Base-by-base conservation (phyloP, 2,113 vertebrate species). In the Chiloscyllium plagiosum region DNA sequence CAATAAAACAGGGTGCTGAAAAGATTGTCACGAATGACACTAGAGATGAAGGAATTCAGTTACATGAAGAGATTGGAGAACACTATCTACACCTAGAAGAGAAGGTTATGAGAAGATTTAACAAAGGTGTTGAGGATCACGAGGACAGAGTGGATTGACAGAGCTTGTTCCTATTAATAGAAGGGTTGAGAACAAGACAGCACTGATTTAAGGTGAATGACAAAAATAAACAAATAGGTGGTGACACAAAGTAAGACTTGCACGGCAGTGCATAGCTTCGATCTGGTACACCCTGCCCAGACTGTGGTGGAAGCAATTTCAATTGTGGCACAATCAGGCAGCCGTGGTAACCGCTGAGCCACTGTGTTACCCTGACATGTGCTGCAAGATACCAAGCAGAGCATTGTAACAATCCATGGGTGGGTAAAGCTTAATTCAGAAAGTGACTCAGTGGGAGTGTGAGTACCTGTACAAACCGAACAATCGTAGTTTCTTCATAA, bases 401-500 rank as follows among this genome's bases (percentile, higher is more conserved):
- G 42, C 33, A 61, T 4, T 17, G 52, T 65, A 15, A 33, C 2
- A 20, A 5, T 5, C 20, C 85, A 89, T 13, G 15, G 6, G 3
- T 26, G 69, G 7, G 2, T 15, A 29, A 1, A 19, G 47, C 12
- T 61, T 86, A 26, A 37, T 52, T 7, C 0, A 52, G 19, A 24
- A 56, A 95, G 6, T 7, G 2, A 61, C 56, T 61, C 4, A 4
- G 61, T 6, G 19, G 20, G 33, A 52, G 47, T 7, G 22, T 19
- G 5, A 68, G 96, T 97, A 99, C 99, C 99, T 99, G 97, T 99
- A 99, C 68, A 99, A 98, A 7, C 99, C 99, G 80, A 98, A 96
- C 97, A 97, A 98, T 89, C 99, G 97, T 0, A 99, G 98, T 66
- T 97, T 99, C 96, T 97, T 97, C 97, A 98, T 99, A 96, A 99